Conservation (phyloP, 37 sponge, comb jelly and placozoan species). For the Corticium candelabrum region DNA sequence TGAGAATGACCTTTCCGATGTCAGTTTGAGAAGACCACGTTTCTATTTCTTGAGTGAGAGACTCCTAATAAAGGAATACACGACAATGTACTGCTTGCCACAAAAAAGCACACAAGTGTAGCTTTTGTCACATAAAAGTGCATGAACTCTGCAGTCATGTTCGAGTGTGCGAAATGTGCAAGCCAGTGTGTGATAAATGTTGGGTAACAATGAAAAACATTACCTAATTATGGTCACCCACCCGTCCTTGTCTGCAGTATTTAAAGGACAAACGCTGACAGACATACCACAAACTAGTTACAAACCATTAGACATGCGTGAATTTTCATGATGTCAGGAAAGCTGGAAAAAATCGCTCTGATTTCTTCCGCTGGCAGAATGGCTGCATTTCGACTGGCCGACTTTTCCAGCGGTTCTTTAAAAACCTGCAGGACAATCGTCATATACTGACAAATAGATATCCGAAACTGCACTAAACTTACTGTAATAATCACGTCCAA, state of each 20-base stretch:
- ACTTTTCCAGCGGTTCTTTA: conserved; percentile 66
- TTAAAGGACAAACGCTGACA: no score
- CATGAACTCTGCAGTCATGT: no score
- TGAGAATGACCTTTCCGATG: conserved; percentile 35
- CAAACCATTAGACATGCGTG: conserved; percentile 63
- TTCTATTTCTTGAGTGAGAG: background rate
- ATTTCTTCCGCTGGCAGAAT: conserved; percentile 58
- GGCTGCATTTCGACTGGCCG: conserved; percentile 61
- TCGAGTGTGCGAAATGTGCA: no score
- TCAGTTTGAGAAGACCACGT: conserved; percentile 32
- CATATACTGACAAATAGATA: background rate
- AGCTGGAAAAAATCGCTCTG: conserved; percentile 80
- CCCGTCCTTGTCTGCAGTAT: no score
- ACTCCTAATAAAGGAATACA: no score
- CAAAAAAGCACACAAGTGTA: no score
- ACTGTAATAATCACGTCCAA: conserved; percentile 57
- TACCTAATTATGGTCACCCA: no score
- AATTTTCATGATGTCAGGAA: conserved; percentile 60
- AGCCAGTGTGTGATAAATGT: no score
- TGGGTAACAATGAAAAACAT: no score
- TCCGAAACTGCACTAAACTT: background rate
- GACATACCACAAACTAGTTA: conserved; percentile 1
- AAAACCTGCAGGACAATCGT: conserved; percentile 30
- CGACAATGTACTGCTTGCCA: no score
- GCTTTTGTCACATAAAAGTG: no score